Base-by-base conservation (phyloP, 2,797 vertebrate genomes). In the Anomalospiza imberbis region DNA sequence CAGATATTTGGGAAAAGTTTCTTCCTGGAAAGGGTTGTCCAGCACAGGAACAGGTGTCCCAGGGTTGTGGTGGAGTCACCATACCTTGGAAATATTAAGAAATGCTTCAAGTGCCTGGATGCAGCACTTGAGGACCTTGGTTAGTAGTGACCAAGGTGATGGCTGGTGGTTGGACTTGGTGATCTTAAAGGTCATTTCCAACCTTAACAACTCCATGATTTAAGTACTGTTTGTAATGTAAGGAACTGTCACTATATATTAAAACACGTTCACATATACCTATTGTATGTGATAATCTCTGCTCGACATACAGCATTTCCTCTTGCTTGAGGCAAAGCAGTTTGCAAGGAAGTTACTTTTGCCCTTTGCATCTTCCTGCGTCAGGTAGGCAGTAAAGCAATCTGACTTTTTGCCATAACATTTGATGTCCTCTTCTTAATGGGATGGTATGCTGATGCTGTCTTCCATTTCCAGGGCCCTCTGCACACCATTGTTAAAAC, bases 21-120 rank as follows among this genome's bases (percentile, higher is more conserved):
- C 53, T 44, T 58, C 45, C 26, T 3, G 1, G 26, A 57, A 66
- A 15, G 7, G 3, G 7, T 15, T 74, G 26, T 31, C 21, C 12
- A 58, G 8, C 36, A 8, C 10, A 66, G 36, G 17, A 51, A 18
- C 4, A 58, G 26, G 10, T 0, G 0, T 50, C 14, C 26, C 28
- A 44, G 26, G 15, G 22, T 44, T 13, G 10, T 51, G 38, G 53
- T 60, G 17, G 15, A 28, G 38, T 44, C 36, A 51, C 15, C 32
- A 51, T 67, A 28, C 18, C 16, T 36, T 28, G 22, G 51, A 60
- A 45, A 7, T 15, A 28, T 32, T 32, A 19, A 51, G 38, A 36
- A 36, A 19, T 1, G 3, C 21, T 66, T 42, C 31, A 57, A 18
- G 53, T 67, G 16, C 45, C 47, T 38, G n/a, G 12, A 45, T 32